Conservation (phyloP, 2,888 invertebrate species). For the Poecilus cupreus region DNA sequence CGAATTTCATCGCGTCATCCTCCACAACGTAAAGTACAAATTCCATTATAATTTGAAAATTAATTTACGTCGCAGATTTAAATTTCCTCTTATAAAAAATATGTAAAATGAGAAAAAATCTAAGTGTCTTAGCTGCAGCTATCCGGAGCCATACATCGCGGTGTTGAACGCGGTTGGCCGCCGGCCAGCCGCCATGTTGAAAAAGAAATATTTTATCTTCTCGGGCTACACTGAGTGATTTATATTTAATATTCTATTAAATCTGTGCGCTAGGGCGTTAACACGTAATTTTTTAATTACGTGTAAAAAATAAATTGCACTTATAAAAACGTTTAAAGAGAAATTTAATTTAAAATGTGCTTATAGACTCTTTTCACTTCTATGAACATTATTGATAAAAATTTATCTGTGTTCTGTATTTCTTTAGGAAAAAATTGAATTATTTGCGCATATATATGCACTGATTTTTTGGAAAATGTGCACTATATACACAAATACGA, state of each 20-base stretch:
- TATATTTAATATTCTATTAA: constrained; percentile 42
- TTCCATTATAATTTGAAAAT: not conserved
- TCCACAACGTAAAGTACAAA: too few species aligned
- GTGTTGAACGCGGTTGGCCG: not conserved
- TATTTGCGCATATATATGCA: too few species aligned
- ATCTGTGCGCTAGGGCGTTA: not conserved
- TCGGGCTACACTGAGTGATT: constrained; percentile 17
- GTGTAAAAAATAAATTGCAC: constrained; percentile 41
- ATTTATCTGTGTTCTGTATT: too few species aligned
- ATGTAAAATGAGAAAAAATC: not conserved
- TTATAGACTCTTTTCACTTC: not conserved
- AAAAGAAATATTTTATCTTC: constrained; percentile 20
- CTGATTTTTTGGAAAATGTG: too few species aligned
- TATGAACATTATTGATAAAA: not conserved
- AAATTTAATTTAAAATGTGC: not conserved
- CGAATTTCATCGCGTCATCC: too few species aligned
- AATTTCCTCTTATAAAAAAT: not conserved
- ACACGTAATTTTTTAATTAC: constrained; percentile 18
- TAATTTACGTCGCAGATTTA: not conserved
- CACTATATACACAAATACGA: too few species aligned
- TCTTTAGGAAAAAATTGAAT: too few species aligned
- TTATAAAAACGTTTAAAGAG: not conserved
- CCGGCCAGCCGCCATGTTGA: constrained; percentile 10
- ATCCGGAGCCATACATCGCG: not conserved
- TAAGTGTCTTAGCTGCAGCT: not conserved